Base-by-base conservation (phyloP, 2,113 vertebrate genomes). In the Xenopus borealis region DNA sequence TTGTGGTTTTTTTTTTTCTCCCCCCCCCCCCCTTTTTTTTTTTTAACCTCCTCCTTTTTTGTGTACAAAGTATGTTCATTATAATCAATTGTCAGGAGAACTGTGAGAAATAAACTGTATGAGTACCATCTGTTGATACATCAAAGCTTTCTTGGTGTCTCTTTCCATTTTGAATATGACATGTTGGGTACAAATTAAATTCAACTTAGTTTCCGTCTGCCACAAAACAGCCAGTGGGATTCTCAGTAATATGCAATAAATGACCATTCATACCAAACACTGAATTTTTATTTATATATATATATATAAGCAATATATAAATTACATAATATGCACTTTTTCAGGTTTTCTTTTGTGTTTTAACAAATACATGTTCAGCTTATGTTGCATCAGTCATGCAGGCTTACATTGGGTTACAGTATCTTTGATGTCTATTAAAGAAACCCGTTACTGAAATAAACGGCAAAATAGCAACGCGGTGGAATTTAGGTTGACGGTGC, bases 1-100 rank as follows among this genome's bases (percentile, higher is more conserved):
- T 98, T 96, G 94, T 98, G 97, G 93, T 92, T 93, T 92, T 87
- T 40, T 88, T 78, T 84, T 57, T 91, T 90, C 93, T 91, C 89
- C 23, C 3, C 93, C 91, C 89, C n/a, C n/a, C n/a, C n/a, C n/a
- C n/a, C n/a, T n/a, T n/a, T 91, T 95, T 95, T 95, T 13, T 17
- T 50, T 92, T 90, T 93, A 2, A 40, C 33, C 5, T 6, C 33
- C 33, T 40, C 91, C 89, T 92, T 96, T 96, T 97, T 92, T 94
- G 94, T 98, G 95, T 98, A 95, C 93, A 94, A 94, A 93, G 93
- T 96, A 94, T 95, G 96, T 98, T 99, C 94, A 98, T 97, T 95
- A 94, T 95, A 94, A 95, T 94, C 92, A 93, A 91, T 90, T 95
- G 94, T 95, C 97, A 95, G 94, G 94, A 98, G 94, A 97, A 96